Base-by-base conservation (phyloP, 2,888 invertebrate species). In the Epirrhoe tristata region DNA sequence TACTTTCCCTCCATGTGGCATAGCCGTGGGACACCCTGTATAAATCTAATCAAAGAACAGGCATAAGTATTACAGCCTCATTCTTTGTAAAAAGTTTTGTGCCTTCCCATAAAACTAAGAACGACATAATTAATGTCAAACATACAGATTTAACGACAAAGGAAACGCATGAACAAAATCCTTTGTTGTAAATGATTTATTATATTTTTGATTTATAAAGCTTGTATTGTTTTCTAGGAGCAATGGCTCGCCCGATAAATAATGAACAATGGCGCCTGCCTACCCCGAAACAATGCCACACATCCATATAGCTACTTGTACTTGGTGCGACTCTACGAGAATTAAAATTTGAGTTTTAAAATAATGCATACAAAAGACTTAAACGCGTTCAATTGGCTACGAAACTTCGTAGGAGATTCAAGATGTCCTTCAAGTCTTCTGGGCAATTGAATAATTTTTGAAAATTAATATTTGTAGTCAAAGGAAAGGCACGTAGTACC, bases 251-350 rank as follows among this genome's bases (percentile, higher is more conserved):
- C n/a, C 34, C 53, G 32, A 65, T 65, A 60, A 65, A 65, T 65
- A 60, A 51, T 50, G 56, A 56, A 65, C 60, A 65, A 65, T 60
- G 52, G 59, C 59, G 32, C 34, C 36, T 58, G 58, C 48, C 58
- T 58, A 34, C 58, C 58, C 48, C 52, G 24, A 52, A 53, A 59
- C 59, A 52, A 53, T 59, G 51, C 34, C 8, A 2, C 36, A 36
- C 36, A 36, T 7, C 8, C 36, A 36, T 24, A 24, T 24, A 3
- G 24, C 5, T 43, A 43, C 39, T 34, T 4, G 2, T 43, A 43
- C 12, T 12, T 10, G 24, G 24, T 24, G 24, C 24, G 39, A 1
- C 10, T 39, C 34, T 34, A 34, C 39, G 39, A 39, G 39, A 46
- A 14, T 14, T 14, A 46, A n/a, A 31, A 16, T 7, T 31, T 7